Evolutionary conservation across 2,888 invertebrate species (phyloP), one percentile per base, ranked within the genome.

Genomic region (Spodoptera exigua): DNA sequence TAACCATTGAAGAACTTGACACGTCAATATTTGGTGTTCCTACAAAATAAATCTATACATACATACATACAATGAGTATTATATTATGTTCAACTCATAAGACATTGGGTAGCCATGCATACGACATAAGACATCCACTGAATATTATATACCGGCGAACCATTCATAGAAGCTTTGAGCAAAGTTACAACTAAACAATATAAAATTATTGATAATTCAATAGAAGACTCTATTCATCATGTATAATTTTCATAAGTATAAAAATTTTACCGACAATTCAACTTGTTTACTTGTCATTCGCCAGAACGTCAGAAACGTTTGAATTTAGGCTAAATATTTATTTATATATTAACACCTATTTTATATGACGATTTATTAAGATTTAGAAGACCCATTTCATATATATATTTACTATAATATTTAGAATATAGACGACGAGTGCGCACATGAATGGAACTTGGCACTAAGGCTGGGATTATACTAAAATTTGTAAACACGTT

Each of bases 21-120:
- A 88, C 84, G 69, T 86, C 70, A 77, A 84, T 80, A 84, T 79
- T 89, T 89, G 89, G 90, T 91, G 89, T 90, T 88, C 60, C 87
- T 89, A 91, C 84, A 90, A 89, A 90, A 86, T 86, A 89, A 88
- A 86, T 72, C 81, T 88, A 86, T 78, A 76, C 70, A 80, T 79
- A 83, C 68, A 75, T 72, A 74, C 63, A 85, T 27, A 27, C 27
- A 27, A 9, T 88, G 89, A 90, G 89, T 91, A 91, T 90, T 90
- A 80, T 73, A 84, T 74, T 36, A 80, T 57, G 72, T 77, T 70
- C 60, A 79, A 83, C 75, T 82, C 78, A 79, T 78, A 79, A 77
- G 71, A 74, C 54, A 65, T 61, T 56, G 66, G 74, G 67, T 77
- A 68, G 58, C 53, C 69, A 79, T 72, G 74, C 76, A 74, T 76